phyloP scores from a whole-genome alignment of 1,140 invertebrate species.

The Gonioctena quinquepunctata region DNA sequence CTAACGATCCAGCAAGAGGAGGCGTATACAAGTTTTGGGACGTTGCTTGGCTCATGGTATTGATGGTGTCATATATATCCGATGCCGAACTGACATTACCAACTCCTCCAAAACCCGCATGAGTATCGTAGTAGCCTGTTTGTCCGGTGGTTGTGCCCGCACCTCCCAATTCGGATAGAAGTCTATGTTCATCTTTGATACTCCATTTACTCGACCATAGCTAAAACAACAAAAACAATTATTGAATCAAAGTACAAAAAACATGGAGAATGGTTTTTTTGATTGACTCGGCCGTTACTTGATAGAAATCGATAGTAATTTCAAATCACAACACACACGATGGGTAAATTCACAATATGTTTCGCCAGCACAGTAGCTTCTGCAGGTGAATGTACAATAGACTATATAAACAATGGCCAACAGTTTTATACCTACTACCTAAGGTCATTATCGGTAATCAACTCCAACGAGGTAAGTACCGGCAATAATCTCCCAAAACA shows the following conservation, averaged over 20 bases:
- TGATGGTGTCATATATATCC: constrained; percentile 75
- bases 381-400: no score
- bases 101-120: constrained; percentile 64
- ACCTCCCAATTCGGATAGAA: constrained; percentile 77
- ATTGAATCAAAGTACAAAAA: background rate
- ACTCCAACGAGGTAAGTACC: no score
- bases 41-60: constrained; percentile 74
- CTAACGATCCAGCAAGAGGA: constrained; percentile 72
- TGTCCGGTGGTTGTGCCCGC: constrained; percentile 56
- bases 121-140: constrained; percentile 64
- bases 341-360: no score
- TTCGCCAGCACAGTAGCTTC: no score
- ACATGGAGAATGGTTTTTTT: background rate
- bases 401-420: no score
- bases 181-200: constrained; percentile 85
- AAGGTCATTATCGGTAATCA: no score
- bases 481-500: no score
- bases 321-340: no score
- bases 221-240: constrained; percentile 56
- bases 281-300: no score
- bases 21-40: constrained; percentile 73
- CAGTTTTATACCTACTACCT: no score
- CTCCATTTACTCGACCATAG: constrained; percentile 86
- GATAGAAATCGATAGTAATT: no score
- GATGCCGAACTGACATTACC: constrained; percentile 62